phyloP scores from a whole-genome alignment of 2,797 vertebrate genomes.

The Sebastes paucispinis region DNA sequence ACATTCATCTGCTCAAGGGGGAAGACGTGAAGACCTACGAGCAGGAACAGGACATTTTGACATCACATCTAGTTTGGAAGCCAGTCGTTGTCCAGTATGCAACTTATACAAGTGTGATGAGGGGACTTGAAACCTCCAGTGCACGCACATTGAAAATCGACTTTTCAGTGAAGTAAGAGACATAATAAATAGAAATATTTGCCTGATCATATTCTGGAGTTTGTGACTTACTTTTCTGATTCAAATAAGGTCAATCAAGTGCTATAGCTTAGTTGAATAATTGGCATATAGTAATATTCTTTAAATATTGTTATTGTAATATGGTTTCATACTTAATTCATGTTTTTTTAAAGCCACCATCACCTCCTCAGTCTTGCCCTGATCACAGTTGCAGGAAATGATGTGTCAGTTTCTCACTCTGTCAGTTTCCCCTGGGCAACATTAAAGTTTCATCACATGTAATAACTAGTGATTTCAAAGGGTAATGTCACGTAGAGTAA shows the following conservation, averaged over 20 bases:
- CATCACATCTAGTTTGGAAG: neutral
- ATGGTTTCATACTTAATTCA: conserved; percentile 48
- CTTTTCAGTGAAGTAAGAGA: neutral
- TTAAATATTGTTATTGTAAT: conserved; percentile 26
- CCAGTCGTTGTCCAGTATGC: neutral
- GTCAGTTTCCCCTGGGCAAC: neutral
- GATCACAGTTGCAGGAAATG: conserved; percentile 45
- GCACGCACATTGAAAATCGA: accelerated
- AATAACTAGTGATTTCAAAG: conserved; percentile 48
- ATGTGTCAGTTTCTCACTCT: conserved; percentile 34
- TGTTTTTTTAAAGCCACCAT: conserved; percentile 37
- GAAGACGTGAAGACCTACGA: neutral
- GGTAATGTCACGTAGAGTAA: neutral
- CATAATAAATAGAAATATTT: neutral
- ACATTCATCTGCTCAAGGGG: neutral
- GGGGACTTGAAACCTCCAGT: neutral
- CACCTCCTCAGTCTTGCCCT: conserved; percentile 21
- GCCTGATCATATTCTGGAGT: neutral
- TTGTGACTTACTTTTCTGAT: neutral
- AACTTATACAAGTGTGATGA: neutral
- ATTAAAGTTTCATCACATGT: conserved; percentile 56
- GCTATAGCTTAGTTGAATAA: neutral
- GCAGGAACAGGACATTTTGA: neutral
- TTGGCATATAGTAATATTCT: neutral
- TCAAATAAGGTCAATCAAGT: neutral